Base-by-base conservation (phyloP, 30 jellyfish, hydroid and myxozoan species). In the Rhopilema esculentum region DNA sequence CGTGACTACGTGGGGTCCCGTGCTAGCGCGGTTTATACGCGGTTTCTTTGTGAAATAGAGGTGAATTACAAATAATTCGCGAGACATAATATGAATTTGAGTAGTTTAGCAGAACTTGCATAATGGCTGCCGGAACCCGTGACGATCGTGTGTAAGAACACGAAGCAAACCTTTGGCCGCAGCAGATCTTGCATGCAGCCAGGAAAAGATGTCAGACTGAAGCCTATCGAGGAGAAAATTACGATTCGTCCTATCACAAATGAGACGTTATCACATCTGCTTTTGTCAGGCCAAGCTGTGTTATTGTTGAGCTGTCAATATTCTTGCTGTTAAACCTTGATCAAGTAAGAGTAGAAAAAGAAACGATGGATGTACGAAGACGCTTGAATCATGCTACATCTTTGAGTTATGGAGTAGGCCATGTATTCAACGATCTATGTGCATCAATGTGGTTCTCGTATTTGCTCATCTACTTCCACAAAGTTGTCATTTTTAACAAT, bases 401-500 rank as follows among this genome's bases (percentile, higher is more conserved):
- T 63, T 81, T 74, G 82, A 49, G 91, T n/a, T 93, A 74, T 78
- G 97, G 98, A 22, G 97, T 93, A 51, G 98, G 98, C n/a, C 98
- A 93, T 74, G 94, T 93, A 23, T 74, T 93, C 29, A 93, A 93
- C 82, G 98, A 93, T 57, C 73, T 93, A 33, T 88, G 97, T 76
- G 98, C 98, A 48, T 84, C 98, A 1, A 93, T 93, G 98, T 93
- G 98, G 98, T 93, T 93, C 77, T 88, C 98, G 48, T 93, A 93
- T 65, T 61, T 93, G 93, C 89, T 93, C 30, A 64, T 93, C 25
- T 93, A 67, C 72, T 82, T 93, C 61, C 98, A 93, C 82, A 93
- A 93, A 78, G 95, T 93, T 15, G 98, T 91, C 19, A 63, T 74
- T 29, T 93, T 93, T 50, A 49, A 69, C 76, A 89, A 83, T 69